Base-by-base conservation (phyloP, 64 coral and sea anemone species). In the Dendrophyllia cribrosa region DNA sequence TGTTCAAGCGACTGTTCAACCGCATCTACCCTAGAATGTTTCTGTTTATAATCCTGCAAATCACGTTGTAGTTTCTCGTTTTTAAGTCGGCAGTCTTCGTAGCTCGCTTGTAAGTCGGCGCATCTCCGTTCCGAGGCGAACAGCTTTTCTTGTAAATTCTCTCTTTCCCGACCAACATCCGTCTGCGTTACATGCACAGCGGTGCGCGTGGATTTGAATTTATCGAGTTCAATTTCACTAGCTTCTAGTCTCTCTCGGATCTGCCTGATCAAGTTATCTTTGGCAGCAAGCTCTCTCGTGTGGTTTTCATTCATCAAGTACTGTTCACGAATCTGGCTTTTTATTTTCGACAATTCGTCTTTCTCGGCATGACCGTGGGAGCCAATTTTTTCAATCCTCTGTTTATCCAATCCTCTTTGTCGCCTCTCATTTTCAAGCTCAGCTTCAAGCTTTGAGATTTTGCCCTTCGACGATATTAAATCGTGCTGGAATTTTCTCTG, bases 391-490 rank as follows among this genome's bases (percentile, higher is more conserved):
- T 94, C 88, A 51, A 91, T 74, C 72, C 77, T 97, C 63, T 56
- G 24, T 23, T 70, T 81, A 5, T 91, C 72, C 13, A 88, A 86
- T 12, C 62, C 74, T 82, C 79, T 80, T 34, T 94, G 92, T 9
- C 95, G 65, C 76, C 81, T 90, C 67, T 97, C 95, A 47, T 94
- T 97, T 90, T 94, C 88, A 68, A 97, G 55, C 22, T 97, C 95
- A 4, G 92, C 66, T 82, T 97, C 91, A 61, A 97, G 81, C 82
- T 92, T 97, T 7, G 83, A 90, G 58, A 97, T 80, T 88, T 97
- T 83, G 71, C 87, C 91, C 60, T 64, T 94, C 20, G 34, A 91
- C 6, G 92, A 85, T n/a, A 78, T 82, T 10, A 94, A 65, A 59
- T 97, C 95, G 23, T 89, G 84, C 25, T 91, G 85, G n/a, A 94